A percentile compares a stretch with the other conserved stretches of the same genome.
Conservation (phyloP, 2,888 invertebrate genomes). For the Acanthosoma haemorrhoidale region DNA sequence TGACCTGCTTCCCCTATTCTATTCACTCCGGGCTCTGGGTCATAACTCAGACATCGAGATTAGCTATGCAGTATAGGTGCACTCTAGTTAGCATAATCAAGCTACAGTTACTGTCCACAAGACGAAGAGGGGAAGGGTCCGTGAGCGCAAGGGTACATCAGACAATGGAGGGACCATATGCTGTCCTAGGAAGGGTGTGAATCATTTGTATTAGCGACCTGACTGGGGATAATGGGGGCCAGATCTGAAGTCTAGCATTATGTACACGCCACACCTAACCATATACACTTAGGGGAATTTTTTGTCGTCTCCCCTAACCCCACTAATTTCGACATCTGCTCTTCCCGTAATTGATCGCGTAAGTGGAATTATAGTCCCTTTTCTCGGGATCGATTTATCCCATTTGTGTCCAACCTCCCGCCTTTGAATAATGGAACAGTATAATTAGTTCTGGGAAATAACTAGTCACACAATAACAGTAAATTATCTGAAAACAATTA, state of each 20-base stretch:
- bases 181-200: conserved; percentile 5
- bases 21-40: neutral
- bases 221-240: conserved; percentile 6
- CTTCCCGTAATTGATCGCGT: neutral
- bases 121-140: neutral
- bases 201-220: conserved; percentile 2
- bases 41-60: no score
- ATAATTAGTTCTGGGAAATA: neutral
- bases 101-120: neutral
- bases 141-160: neutral
- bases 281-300: conserved; percentile 1
- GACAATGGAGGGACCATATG: neutral
- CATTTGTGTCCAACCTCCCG: neutral
- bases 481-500: conserved; percentile 2
- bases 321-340: neutral
- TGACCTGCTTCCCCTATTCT: neutral
- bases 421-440: neutral
- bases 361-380: neutral
- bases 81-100: conserved; percentile 1
- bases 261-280: neutral
- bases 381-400: neutral
- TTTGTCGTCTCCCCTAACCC: neutral
- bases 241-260: no score
- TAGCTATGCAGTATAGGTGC: neutral
- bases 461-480: neutral